A percentile compares a stretch with the other conserved stretches of the same genome.
Conservation (phyloP, 2,888 invertebrate genomes). For the Callimorpha dominula region DNA sequence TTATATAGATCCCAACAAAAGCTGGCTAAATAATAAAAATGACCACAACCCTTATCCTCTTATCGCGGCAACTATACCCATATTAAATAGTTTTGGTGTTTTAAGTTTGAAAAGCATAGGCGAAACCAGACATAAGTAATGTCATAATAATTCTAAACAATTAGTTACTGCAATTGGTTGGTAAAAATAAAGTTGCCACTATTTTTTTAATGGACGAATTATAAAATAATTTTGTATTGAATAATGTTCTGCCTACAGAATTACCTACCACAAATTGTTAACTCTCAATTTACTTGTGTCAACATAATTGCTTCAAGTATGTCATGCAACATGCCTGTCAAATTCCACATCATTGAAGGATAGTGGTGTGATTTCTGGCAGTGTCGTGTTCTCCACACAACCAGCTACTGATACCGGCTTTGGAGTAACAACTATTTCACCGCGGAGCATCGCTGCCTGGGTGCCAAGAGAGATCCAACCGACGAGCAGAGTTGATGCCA, state of each 20-base stretch:
- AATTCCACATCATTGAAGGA: conserved; percentile 56
- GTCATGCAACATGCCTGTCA: conserved; percentile 62
- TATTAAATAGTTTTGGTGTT: too few relatives aligned
- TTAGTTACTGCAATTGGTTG: too few relatives aligned
- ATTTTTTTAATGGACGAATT: too few relatives aligned
- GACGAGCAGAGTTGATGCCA: conserved; percentile 87
- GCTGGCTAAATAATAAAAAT: too few relatives aligned
- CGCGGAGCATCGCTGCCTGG: conserved; percentile 89
- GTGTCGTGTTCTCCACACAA: conserved; percentile 74
- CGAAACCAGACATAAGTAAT: too few relatives aligned
- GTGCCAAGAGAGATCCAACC: conserved; percentile 91
- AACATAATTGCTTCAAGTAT: neutral
- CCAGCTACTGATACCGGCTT: conserved; percentile 88
- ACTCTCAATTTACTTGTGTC: neutral
- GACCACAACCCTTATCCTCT: too few relatives aligned
- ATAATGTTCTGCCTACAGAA: neutral
- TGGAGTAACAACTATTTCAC: conserved; percentile 86
- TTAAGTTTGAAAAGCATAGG: too few relatives aligned
- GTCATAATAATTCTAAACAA: too few relatives aligned
- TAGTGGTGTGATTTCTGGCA: conserved; percentile 30
- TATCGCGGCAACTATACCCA: too few relatives aligned
- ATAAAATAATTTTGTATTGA: too few relatives aligned
- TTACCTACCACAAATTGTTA: neutral
- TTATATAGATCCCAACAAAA: too few relatives aligned
- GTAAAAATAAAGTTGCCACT: too few relatives aligned